Conservation (phyloP, 2,888 invertebrate species). For the Toxonevra muliebris region DNA sequence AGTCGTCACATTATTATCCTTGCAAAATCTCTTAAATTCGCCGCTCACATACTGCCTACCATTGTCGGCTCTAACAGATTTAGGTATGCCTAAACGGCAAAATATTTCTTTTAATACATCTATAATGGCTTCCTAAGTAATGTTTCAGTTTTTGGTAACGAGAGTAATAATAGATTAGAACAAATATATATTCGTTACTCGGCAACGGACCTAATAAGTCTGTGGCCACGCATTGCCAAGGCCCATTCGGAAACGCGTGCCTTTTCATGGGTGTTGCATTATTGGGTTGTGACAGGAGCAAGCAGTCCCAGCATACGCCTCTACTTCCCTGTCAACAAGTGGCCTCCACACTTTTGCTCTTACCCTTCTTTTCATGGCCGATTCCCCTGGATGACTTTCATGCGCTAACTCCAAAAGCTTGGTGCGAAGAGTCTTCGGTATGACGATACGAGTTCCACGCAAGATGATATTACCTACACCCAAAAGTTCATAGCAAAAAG, state of each 20-base stretch:
- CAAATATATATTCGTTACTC: constrained; percentile 2
- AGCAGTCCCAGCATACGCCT: neutral
- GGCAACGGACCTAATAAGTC: constrained; percentile 3
- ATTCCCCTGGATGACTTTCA: neutral
- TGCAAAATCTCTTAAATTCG: constrained; percentile 20
- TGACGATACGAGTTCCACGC: neutral
- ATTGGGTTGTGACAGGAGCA: neutral
- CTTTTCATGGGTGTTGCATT: neutral
- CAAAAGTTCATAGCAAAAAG: neutral
- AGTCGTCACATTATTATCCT: constrained; percentile 19
- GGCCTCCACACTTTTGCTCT: neutral
- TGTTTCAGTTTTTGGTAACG: constrained; percentile 14
- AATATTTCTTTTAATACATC: constrained; percentile 13
- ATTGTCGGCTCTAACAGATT: constrained; percentile 22
- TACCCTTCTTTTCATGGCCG: neutral
- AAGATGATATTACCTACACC: neutral
- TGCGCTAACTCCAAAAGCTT: neutral
- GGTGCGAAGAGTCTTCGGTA: neutral
- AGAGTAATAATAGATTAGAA: constrained; percentile 14
- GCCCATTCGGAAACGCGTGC: constrained; percentile 23
- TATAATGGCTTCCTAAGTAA: neutral
- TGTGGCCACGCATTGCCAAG: constrained; percentile 26
- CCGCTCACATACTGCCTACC: constrained; percentile 19
- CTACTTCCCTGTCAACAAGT: neutral
- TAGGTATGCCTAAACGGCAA: constrained; percentile 19